Percentiles rank a stretch among this genome's conserved stretches.
Conservation (phyloP, 2,113 vertebrate species). For the Chitala chitala region DNA sequence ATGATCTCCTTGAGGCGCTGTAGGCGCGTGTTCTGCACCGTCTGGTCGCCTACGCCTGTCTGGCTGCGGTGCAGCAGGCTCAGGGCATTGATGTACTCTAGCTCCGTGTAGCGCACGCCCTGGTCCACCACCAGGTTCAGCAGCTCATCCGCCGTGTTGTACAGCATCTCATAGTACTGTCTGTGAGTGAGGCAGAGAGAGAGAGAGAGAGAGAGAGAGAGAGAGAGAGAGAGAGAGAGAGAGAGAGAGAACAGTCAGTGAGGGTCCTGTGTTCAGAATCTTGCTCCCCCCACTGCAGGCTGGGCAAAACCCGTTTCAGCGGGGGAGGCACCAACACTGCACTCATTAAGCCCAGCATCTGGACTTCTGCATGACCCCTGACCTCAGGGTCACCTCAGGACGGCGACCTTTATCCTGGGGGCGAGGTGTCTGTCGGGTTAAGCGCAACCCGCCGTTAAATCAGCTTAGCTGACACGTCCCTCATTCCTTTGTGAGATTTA, state of each 20-base stretch:
- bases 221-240: no score
- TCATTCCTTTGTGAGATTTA: background rate
- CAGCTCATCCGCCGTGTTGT: slow-evolving; percentile 92
- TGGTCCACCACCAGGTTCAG: slow-evolving; percentile 97
- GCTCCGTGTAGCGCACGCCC: slow-evolving; percentile 93
- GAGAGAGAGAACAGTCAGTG: no score
- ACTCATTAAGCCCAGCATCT: background rate
- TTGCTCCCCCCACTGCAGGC: no score
- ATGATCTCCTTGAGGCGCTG: slow-evolving; percentile 97
- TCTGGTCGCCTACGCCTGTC: slow-evolving; percentile 90
- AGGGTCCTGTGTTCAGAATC: no score
- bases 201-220: background rate
- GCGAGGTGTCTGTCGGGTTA: no score
- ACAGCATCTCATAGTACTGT: slow-evolving; percentile 98
- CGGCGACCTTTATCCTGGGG: no score
- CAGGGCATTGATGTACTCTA: slow-evolving; percentile 94
- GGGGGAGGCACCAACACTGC: background rate
- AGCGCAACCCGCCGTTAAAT: no score
- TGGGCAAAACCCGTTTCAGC: background rate
- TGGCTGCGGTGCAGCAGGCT: slow-evolving; percentile 93
- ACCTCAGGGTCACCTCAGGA: no score
- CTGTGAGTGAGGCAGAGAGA: slow-evolving; percentile 43
- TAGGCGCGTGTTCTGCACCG: slow-evolving; percentile 83
- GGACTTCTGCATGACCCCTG: background rate
- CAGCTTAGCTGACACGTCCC: no score